Base-by-base conservation (phyloP, 2,888 invertebrate species). In the Eilema sororculum region DNA sequence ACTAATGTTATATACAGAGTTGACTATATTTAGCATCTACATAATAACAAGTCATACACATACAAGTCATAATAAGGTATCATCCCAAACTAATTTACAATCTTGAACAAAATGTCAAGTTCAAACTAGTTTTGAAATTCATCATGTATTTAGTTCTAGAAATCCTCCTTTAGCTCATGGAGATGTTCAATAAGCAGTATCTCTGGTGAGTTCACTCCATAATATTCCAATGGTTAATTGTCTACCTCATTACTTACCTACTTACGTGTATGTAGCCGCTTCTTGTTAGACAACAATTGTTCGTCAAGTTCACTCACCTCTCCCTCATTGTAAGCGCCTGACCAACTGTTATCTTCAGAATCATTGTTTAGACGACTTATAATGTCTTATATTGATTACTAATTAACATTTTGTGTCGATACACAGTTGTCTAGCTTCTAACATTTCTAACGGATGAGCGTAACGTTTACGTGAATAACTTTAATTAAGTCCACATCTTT, bases 231-330 rank as follows among this genome's bases (percentile, higher is more conserved):
- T 78, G 73, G 75, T 70, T 87, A 86, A 84, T 83, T 81, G 85
- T 81, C 76, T 79, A 82, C 71, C 82, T 83, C 85, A 83, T 87
- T 84, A 86, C 78, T 78, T 75, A 79, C 79, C 80, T 75, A 82
- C 79, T 82, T 82, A 78, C 78, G 68, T 67, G 76, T 78, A 73
- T 76, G 77, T 80, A 77, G 73, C 74, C 72, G 73, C 68, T 70
- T 74, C 72, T 74, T 75, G 77, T 84, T 79, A 82, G 75, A 86
- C 84, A 83, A 86, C 86, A 85, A 80, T 80, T 83, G 82, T 79
- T 79, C 75, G 71, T 79, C 83, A 74, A 83, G 89, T 85, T 89
- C 87, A 84, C 77, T 87, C 83, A 86, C 87, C 89, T 79, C 75
- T 25, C 62, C 59, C 73, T 79, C 83, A 83, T 84, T 70, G 77